phyloP scores from a whole-genome alignment of 1,140 invertebrate species.

The Hermetia illucens region DNA sequence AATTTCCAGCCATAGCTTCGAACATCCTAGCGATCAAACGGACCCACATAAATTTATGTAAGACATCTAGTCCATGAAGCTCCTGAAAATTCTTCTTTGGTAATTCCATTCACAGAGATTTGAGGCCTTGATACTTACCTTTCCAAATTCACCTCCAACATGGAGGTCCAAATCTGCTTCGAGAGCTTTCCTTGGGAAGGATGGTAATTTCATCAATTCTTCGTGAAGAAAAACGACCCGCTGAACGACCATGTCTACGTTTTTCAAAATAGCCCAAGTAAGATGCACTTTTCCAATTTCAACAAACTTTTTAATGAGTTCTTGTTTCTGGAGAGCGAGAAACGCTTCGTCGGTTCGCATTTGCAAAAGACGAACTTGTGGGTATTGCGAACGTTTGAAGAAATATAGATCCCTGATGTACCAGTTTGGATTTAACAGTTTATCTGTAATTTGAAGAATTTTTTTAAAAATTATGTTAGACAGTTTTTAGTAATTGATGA shows the following conservation, averaged over 20 bases:
- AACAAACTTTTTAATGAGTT: conserved; percentile 86
- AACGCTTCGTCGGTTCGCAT: conserved; percentile 88
- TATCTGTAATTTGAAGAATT: conserved; percentile 46
- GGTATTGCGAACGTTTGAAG: conserved; percentile 96
- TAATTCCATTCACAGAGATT: too few relatives aligned
- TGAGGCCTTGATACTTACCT: conserved; percentile 33
- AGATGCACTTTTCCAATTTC: conserved; percentile 91
- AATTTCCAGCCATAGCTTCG: conserved; percentile 95
- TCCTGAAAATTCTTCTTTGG: conserved; percentile 41
- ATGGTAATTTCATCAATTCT: conserved; percentile 95
- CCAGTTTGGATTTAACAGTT: conserved; percentile 85
- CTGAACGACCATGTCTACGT: conserved; percentile 87
- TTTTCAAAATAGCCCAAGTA: conserved; percentile 81
- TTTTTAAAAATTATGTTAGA: conserved; percentile 14
- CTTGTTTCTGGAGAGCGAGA: conserved; percentile 81
- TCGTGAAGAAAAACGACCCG: conserved; percentile 97
- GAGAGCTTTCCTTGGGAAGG: conserved; percentile 94
- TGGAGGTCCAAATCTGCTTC: conserved; percentile 93
- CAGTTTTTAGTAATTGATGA: too few relatives aligned
- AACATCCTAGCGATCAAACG: conserved; percentile 94
- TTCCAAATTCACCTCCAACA: conserved; percentile 78
- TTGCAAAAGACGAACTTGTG: conserved; percentile 86
- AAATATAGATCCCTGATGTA: conserved; percentile 98
- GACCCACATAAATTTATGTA: conserved; percentile 99
- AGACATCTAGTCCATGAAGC: conserved; percentile 82